phyloP scores from a whole-genome alignment of 2,113 vertebrate genomes.

The Apteryx mantelli region DNA sequence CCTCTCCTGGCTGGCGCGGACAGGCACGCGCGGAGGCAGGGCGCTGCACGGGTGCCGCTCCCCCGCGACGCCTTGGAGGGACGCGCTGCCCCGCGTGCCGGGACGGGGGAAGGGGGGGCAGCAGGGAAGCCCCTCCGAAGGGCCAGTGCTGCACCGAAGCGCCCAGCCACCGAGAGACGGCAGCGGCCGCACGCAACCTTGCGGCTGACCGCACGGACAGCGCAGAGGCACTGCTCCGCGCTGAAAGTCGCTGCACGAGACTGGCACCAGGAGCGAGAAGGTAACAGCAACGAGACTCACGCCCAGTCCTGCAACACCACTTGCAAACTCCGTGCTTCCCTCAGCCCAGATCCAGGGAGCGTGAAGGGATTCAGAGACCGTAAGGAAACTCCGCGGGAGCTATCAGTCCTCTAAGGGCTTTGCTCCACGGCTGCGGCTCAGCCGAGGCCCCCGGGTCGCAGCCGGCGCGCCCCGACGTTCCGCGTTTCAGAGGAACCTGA shows the following conservation, averaged over 20 bases:
- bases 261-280: neutral
- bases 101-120: neutral
- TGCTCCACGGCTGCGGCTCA: neutral
- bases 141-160: neutral
- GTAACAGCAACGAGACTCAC: neutral
- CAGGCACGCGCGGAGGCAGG: neutral
- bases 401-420: neutral
- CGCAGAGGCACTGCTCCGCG: neutral
- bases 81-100: rapidly evolving
- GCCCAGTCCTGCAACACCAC: neutral
- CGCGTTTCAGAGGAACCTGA: slow-evolving; percentile 13
- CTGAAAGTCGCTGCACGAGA: neutral
- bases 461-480: neutral
- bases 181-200: neutral
- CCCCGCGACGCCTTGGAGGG: neutral
- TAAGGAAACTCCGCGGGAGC: slow-evolving; percentile 19
- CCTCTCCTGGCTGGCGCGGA: rapidly evolving
- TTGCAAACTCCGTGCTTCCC: neutral
- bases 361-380: neutral
- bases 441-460: neutral
- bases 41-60: neutral
- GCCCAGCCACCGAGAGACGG: neutral
- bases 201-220: neutral
- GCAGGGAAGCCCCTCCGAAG: neutral
- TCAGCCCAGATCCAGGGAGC: neutral